These are phyloP conservation scores for Papilio dardanus DNA, from an alignment of 1,140 invertebrate species.

Conservation along the genomic window DNA sequence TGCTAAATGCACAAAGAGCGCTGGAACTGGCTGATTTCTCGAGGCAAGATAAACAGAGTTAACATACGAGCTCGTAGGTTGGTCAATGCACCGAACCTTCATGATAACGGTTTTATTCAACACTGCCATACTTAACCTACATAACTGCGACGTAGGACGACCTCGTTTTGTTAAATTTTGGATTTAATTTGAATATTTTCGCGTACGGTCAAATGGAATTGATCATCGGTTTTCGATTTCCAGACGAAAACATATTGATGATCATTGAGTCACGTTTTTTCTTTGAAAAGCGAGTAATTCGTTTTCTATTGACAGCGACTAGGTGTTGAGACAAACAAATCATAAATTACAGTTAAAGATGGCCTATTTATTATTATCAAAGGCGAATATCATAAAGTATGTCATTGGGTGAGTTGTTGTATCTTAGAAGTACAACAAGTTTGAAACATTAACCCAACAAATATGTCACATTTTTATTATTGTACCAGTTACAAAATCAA, in stretches of 20 bases:
- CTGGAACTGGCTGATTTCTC: neutral
- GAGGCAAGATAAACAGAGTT: constrained; percentile 20
- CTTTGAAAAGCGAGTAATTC: neutral
- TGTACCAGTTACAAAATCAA: neutral
- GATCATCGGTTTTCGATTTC: neutral
- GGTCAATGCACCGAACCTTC: constrained; percentile 14
- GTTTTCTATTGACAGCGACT: neutral
- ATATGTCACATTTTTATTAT: neutral
- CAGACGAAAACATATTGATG: neutral
- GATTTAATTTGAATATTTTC: neutral
- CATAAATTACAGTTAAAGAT: neutral
- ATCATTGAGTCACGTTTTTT: neutral
- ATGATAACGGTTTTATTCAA: constrained; percentile 7
- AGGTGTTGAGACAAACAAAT: too few relatives aligned
- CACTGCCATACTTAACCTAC: constrained; percentile 3
- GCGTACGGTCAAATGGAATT: neutral
- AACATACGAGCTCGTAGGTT: constrained; percentile 4
- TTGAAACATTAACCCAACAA: neutral
- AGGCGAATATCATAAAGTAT: neutral
- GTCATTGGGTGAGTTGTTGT: neutral
- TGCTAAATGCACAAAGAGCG: neutral
- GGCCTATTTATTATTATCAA: neutral
- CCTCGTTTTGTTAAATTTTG: constrained; percentile 1
- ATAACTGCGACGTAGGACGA: neutral
- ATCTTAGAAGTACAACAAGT: neutral